Conservation (phyloP, 2,797 vertebrate species). For the Avahi laniger region DNA sequence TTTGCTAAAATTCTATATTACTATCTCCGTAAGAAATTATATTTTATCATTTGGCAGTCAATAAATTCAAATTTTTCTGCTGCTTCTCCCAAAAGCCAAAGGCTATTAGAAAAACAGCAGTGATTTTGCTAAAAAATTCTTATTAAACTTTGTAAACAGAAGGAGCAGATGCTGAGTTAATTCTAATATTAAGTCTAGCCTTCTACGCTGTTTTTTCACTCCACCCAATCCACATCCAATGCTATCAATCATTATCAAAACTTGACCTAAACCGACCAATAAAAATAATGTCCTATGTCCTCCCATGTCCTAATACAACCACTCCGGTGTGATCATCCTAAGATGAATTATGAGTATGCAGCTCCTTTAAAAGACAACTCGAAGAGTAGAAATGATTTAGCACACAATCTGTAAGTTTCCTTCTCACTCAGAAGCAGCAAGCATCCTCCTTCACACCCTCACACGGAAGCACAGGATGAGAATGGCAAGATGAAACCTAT, state of each 20-base stretch:
- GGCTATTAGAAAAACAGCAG: background rate
- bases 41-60: background rate
- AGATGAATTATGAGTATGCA: background rate
- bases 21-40: background rate
- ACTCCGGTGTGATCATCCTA: background rate
- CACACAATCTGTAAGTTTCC: background rate
- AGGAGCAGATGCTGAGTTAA: background rate
- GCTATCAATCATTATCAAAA: background rate
- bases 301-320: background rate
- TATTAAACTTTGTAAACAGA: background rate
- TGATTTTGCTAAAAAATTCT: background rate
- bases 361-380: background rate
- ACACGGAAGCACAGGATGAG: background rate
- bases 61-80: background rate
- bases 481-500: background rate
- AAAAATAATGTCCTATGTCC: background rate
- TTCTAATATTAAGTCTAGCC: background rate
- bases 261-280: background rate
- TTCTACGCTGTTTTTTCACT: background rate
- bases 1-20: conserved; percentile 3
- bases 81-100: background rate
- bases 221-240: background rate
- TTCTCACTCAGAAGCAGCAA: background rate
- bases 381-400: background rate
- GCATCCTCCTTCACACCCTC: background rate